Conservation (phyloP, 2,888 invertebrate genomes). For the Sarcophaga carnaria region DNA sequence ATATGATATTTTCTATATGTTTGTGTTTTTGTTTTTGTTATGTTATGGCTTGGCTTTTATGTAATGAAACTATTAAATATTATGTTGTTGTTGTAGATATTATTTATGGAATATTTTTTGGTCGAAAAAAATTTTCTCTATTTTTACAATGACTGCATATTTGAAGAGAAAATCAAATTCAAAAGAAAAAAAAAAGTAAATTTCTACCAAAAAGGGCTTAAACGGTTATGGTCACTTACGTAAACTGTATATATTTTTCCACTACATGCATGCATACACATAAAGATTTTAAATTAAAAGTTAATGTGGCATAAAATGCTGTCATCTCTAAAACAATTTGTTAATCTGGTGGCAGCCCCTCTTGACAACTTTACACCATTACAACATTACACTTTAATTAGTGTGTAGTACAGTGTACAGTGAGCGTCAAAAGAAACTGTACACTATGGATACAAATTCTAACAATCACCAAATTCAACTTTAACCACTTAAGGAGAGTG, state of each 20-base stretch:
- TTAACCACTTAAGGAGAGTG: too few relatives aligned
- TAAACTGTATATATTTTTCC: not conserved
- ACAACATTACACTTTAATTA: too few relatives aligned
- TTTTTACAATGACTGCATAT: conserved; percentile 36
- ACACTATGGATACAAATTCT: too few relatives aligned
- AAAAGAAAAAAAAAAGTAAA: not conserved
- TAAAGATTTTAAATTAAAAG: not conserved
- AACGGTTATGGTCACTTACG: not conserved
- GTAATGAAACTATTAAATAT: conserved; percentile 19
- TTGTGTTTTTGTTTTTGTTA: not conserved
- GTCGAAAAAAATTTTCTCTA: not conserved
- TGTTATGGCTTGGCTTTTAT: conserved; percentile 18
- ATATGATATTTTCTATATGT: conserved; percentile 8
- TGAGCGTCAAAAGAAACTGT: too few relatives aligned
- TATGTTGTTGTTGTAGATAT: not conserved
- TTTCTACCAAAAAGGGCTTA: not conserved
- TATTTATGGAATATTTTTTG: not conserved
- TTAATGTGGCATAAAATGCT: conserved; percentile 31
- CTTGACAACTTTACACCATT: conserved; percentile 43
- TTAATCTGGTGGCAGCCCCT: not conserved
- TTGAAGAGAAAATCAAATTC: not conserved
- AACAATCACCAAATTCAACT: too few relatives aligned
- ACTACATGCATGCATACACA: not conserved
- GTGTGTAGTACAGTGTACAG: too few relatives aligned
- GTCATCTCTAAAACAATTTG: not conserved